Conservation (phyloP, 1,140 invertebrate species). For the Vollenhovia emeryi region DNA sequence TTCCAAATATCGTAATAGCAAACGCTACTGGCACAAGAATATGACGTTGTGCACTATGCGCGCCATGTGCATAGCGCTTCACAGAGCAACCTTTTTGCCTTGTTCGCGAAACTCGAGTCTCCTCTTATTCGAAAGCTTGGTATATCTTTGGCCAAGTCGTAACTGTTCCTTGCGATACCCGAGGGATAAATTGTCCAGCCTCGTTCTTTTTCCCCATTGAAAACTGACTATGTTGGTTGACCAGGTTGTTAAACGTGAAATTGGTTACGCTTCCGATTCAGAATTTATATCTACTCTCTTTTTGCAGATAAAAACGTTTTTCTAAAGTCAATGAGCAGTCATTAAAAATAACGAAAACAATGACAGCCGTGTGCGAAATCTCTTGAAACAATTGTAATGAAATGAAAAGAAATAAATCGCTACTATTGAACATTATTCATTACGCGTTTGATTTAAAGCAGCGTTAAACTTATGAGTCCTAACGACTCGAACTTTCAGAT, state of each 20-base stretch:
- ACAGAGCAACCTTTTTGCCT: conserved; percentile 55
- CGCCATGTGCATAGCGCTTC: neutral
- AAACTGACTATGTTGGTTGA: conserved; percentile 46
- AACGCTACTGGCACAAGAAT: neutral
- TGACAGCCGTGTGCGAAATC: neutral
- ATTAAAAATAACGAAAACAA: neutral
- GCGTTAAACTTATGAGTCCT: neutral
- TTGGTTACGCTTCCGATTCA: conserved; percentile 57
- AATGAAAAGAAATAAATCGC: neutral
- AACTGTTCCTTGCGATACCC: conserved; percentile 58
- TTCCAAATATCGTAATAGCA: conserved; percentile 6
- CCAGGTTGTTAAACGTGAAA: conserved; percentile 59
- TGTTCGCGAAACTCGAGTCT: conserved; percentile 64
- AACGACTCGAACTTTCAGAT: neutral
- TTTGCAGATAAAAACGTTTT: neutral
- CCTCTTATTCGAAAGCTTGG: conserved; percentile 35
- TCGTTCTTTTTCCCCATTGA: conserved; percentile 26
- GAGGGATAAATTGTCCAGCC: conserved; percentile 70
- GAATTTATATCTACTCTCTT: conserved; percentile 53
- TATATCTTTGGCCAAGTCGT: conserved; percentile 63
- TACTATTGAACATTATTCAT: neutral
- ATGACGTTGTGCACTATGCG: neutral
- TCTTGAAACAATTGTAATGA: neutral
- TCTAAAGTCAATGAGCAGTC: neutral
- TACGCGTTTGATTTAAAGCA: neutral